Percentiles rank a stretch among this genome's conserved stretches.
phyloP scores from a whole-genome alignment of 2,888 invertebrate genomes.

The Apamea monoglypha region DNA sequence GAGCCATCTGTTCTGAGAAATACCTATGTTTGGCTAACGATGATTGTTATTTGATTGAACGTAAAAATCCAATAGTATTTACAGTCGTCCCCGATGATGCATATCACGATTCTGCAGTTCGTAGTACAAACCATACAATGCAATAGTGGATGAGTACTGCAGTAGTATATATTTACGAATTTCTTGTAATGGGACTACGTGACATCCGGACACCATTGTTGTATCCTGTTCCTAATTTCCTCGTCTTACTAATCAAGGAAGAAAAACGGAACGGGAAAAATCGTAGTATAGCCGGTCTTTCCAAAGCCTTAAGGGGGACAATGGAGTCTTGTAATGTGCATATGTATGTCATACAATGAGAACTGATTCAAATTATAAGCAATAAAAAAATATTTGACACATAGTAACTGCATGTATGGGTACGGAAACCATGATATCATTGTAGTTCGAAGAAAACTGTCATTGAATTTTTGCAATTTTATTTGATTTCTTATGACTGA shows the following conservation, averaged over 20 bases:
- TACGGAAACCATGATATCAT: not conserved
- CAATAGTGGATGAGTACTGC: too few species aligned
- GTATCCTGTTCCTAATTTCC: constrained; percentile 24
- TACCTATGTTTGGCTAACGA: not conserved
- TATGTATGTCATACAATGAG: not conserved
- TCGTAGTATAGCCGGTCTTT: constrained; percentile 23
- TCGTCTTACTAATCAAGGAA: constrained; percentile 31
- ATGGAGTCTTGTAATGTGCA: constrained; percentile 18
- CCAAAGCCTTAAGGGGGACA: constrained; percentile 45
- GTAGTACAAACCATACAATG: not conserved
- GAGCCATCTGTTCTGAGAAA: not conserved
- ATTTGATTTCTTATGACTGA: too few species aligned
- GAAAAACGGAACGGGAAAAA: constrained; percentile 29
- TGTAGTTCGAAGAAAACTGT: constrained; percentile 16
- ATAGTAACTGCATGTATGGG: not conserved
- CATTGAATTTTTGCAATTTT: constrained; percentile 1
- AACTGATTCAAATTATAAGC: constrained; percentile 26
- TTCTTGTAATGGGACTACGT: constrained; percentile 25
- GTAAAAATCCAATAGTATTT: not conserved
- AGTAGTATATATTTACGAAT: not conserved
- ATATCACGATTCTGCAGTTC: constrained; percentile 2
- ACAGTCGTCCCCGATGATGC: not conserved
- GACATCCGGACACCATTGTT: constrained; percentile 20
- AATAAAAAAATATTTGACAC: constrained; percentile 11
- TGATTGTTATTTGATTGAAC: not conserved